Percentiles rank a stretch among this genome's conserved stretches.
phyloP scores from a whole-genome alignment of 2,797 vertebrate species.

The Crenichthys baileyi region DNA sequence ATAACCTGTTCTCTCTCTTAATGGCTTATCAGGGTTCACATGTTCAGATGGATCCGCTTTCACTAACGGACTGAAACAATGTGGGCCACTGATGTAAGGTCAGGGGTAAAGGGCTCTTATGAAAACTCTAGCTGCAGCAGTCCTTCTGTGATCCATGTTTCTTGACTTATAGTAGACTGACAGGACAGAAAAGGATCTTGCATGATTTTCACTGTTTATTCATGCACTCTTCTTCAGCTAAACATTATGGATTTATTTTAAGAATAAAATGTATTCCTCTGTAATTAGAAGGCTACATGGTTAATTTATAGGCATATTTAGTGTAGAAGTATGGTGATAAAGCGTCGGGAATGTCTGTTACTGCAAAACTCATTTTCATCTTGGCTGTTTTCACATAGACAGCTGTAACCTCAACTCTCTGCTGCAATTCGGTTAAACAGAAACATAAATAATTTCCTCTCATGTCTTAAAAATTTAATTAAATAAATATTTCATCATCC shows the following conservation, averaged over 20 bases:
- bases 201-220: too few relatives aligned
- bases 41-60: constrained; percentile 7
- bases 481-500: not conserved
- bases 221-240: not conserved
- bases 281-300: not conserved
- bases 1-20: constrained; percentile 9
- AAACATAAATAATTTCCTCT: not conserved
- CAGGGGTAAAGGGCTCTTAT: too few relatives aligned
- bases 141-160: not conserved
- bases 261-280: not conserved
- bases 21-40: constrained; percentile 4
- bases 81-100: not conserved
- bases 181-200: not conserved
- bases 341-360: not conserved
- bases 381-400: not conserved
- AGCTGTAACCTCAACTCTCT: not conserved
- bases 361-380: not conserved
- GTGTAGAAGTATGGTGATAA: not conserved
- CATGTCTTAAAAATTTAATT: not conserved
- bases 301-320: not conserved
- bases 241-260: not conserved
- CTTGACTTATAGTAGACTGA: not conserved
- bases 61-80: not conserved
- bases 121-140: not conserved
- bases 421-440: not conserved